Percentiles rank a stretch among this genome's conserved stretches.
Evolutionary conservation across 2,113 vertebrate genomes (phyloP).

Genomic region (Ploceus nigricollis): DNA sequence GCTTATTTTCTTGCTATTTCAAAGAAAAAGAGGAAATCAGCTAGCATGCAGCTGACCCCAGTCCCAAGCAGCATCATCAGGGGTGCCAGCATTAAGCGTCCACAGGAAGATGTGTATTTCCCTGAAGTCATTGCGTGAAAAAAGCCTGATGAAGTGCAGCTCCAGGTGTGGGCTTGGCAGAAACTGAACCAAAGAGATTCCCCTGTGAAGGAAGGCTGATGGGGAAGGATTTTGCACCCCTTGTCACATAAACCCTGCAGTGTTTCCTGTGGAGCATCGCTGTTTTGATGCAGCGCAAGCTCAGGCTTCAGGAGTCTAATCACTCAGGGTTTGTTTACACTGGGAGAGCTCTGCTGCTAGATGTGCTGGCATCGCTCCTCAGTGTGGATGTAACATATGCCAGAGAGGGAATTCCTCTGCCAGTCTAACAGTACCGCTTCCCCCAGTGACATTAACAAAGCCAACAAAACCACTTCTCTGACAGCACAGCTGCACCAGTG

Average conservation of each 20-base stretch:
- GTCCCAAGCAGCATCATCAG: neutral
- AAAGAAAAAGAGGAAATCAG: neutral
- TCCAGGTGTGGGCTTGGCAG: neutral
- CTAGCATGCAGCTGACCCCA: neutral
- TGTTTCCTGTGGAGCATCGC: neutral
- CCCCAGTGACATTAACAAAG: neutral
- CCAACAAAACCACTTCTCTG: constrained; percentile 31
- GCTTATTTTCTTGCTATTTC: neutral
- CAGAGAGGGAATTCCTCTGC: constrained; percentile 66
- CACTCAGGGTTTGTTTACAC: constrained; percentile 55
- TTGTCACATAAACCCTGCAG: neutral
- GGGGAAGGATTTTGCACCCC: neutral
- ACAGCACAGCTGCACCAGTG: constrained; percentile 1
- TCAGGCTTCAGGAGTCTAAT: constrained; percentile 10
- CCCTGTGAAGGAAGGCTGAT: neutral
- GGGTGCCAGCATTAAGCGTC: neutral
- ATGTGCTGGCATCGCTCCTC: constrained; percentile 58
- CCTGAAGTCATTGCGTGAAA: accelerated
- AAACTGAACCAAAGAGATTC: neutral
- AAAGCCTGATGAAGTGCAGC: neutral
- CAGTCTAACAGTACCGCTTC: constrained; percentile 31
- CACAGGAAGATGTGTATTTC: neutral
- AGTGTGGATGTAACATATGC: constrained; percentile 54
- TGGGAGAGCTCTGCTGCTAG: constrained; percentile 55
- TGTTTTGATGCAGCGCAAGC: neutral